Percentiles rank a stretch among this genome's conserved stretches.
Conservation (phyloP, 2,888 invertebrate genomes). For the Macrophya annulata region DNA sequence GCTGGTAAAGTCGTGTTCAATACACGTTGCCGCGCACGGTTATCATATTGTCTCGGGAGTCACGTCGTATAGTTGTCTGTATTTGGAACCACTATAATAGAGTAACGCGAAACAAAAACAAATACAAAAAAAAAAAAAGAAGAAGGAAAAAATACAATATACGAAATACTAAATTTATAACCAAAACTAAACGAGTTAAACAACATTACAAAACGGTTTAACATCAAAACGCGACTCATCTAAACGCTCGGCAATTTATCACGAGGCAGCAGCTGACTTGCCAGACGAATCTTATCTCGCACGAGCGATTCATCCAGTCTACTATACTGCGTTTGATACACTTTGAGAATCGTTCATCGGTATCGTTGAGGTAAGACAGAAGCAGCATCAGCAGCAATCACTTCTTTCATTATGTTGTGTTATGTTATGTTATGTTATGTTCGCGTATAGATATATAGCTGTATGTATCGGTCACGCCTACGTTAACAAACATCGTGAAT, state of each 20-base stretch:
- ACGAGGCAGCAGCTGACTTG: neutral
- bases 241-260: neutral
- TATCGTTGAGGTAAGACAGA: conserved; percentile 12
- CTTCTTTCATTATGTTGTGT: neutral
- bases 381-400: neutral
- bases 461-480: neutral
- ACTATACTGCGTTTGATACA: neutral
- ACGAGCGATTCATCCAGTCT: conserved; percentile 3
- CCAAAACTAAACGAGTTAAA: too few species aligned
- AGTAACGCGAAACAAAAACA: neutral
- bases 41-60: neutral
- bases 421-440: neutral
- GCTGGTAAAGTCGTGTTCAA: neutral
- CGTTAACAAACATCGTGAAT: conserved; percentile 1
- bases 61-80: neutral
- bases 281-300: neutral
- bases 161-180: neutral
- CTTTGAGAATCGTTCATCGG: conserved; percentile 10
- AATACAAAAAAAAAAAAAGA: neutral
- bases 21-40: neutral
- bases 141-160: neutral
- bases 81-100: neutral
- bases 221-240: conserved; percentile 2
- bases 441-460: neutral
- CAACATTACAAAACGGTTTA: conserved; percentile 5